Evolutionary conservation across 2,113 vertebrate species (phyloP), one percentile per base, ranked within the genome.

Genomic region (Python bivittatus): DNA sequence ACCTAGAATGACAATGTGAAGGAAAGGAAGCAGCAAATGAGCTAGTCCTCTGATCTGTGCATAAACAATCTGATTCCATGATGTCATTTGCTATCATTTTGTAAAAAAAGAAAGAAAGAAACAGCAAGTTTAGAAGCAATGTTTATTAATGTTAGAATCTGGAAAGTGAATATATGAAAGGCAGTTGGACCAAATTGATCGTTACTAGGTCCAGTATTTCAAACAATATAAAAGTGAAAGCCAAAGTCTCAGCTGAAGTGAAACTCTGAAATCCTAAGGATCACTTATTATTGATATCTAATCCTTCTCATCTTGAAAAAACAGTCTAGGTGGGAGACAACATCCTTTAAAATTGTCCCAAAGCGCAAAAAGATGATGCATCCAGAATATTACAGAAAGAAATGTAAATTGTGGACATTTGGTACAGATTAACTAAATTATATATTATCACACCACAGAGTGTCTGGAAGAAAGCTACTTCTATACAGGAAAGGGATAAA

Each of bases 1-100:
- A 54, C 22, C 22, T 54, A 15, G 64, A 38, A 79, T 27, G 4
- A n/a, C 52, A 83, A 42, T 83, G n/a, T 54, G 48, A 72, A 33
- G 15, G 52, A 33, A 90, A 83, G 11, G 20, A 12, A 72, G 29
- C 3, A 54, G 22, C 15, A 56, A 33, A 6, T 23, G 17, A 4
- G 61, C 88, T 89, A 53, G 6, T 13, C 56, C 20, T 90, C 83
- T 79, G 22, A 90, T 56, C 64, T 52, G 7, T 83, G n/a, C 53
- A 38, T 90, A 90, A 83, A 72, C 38, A 90, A 57, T 56, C 52
- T 57, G 89, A 90, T 79, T 54, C 68, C n/a, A 83, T 90, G n/a
- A 79, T 42, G 52, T 90, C n/a, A 90, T 56, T 79, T 83, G 68
- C 64, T 27, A 25, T 33, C 12, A 33, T 15, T 42, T 17, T 56